A percentile compares a stretch with the other conserved stretches of the same genome.
Evolutionary conservation across 1,140 invertebrate species (phyloP).

Genomic region (Drosophila tropicalis): DNA sequence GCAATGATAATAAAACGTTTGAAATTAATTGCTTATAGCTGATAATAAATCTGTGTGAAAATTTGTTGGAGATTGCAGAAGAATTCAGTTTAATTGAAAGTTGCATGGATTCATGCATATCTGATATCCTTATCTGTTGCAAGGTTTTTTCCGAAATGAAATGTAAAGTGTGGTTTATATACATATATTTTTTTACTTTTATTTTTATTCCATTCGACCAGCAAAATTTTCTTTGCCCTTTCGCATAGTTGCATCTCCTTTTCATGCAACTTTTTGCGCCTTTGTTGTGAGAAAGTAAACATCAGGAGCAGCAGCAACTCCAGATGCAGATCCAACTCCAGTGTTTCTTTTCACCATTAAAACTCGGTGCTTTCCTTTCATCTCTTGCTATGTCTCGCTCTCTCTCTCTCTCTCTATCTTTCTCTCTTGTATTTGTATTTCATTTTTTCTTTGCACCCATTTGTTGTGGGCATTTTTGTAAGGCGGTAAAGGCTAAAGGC

Average conservation of each 20-base stretch:
- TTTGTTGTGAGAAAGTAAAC: constrained; percentile 49
- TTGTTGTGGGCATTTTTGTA: constrained; percentile 66
- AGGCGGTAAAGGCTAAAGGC: constrained; percentile 36
- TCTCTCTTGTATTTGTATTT: not conserved
- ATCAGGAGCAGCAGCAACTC: constrained; percentile 48
- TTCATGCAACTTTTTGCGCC: constrained; percentile 36
- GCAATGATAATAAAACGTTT: no score
- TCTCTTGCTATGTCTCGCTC: no score
- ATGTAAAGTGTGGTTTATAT: no score
- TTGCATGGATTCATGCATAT: no score
- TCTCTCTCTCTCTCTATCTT: no score
- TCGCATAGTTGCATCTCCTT: constrained; percentile 27
- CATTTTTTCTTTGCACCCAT: constrained; percentile 24
- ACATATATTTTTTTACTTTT: not conserved
- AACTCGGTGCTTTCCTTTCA: constrained; percentile 40
- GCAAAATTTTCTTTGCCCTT: constrained; percentile 30
- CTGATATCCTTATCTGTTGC: no score
- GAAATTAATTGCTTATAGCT: no score
- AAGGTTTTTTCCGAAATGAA: no score
- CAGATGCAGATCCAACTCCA: constrained; percentile 33
- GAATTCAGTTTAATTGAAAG: no score
- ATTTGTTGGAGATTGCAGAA: no score
- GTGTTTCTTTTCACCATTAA: constrained; percentile 61
- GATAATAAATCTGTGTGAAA: no score
- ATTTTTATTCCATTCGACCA: not conserved